Evolutionary conservation across 2,888 invertebrate genomes (phyloP), one percentile per base, ranked within the genome.

Genomic region (Ditula angustiorana): DNA sequence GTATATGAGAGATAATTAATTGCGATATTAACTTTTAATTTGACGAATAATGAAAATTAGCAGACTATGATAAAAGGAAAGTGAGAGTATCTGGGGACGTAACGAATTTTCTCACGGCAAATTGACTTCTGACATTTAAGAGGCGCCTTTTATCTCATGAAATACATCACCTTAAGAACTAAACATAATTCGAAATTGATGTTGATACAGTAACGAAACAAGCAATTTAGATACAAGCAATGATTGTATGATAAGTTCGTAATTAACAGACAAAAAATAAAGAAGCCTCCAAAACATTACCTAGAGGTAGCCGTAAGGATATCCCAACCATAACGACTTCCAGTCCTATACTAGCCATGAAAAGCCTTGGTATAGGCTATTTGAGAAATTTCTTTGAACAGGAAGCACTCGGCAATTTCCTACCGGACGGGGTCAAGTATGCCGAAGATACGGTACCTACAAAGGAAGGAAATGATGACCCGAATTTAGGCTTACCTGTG

Each of bases 371-470:
- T 64, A 60, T 66, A 61, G 50, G 59, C 53, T 47, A 23, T 33
- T 60, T 53, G 52, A 35, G 50, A 23, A 57, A 50, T 63, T 71
- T 69, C 67, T 66, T 69, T 67, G 61, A 68, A 53, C 46, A 67
- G 79, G 81, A 82, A 82, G 80, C 77, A 76, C 77, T 79, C 72
- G 65, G 78, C 77, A 82, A 86, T 83, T 82, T 87, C 86, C 83
- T 70, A 71, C 67, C 71, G 77, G 78, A 77, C 68, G 82, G 75
- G 83, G 85, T 85, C 84, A 83, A 80, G 77, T 77, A 71, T 76
- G 21, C 57, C 61, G 35, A 50, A 49, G 59, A 60, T 35, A 66
- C 47, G 60, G 41, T 11, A 80, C 72, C 72, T 74, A n/a, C n/a
- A n/a, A n/a, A 72, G 76, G 72, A 78, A 81, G 85, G 86, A 87